A percentile compares a stretch with the other conserved stretches of the same genome.
These are phyloP conservation scores for Limnephilus rhombicus DNA, from an alignment of 2,888 invertebrate species.

Conservation along the genomic window DNA sequence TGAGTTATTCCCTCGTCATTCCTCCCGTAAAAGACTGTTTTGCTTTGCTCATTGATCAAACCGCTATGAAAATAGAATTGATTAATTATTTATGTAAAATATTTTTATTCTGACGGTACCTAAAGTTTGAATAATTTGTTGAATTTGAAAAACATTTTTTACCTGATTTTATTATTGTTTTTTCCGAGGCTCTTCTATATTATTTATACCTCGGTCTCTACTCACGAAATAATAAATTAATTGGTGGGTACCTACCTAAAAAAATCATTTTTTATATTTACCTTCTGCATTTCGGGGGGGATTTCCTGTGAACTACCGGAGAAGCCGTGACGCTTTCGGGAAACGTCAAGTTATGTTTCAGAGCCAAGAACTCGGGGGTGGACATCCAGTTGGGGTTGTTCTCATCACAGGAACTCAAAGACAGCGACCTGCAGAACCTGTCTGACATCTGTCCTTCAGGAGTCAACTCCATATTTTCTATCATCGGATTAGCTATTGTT, in stretches of 20 bases:
- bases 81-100: background rate
- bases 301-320: conserved; percentile 83
- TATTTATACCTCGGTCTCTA: background rate
- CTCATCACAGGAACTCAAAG: conserved; percentile 83
- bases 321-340: conserved; percentile 89
- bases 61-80: background rate
- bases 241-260: background rate
- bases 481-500: conserved; percentile 85
- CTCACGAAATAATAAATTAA: no score
- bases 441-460: conserved; percentile 79
- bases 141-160: background rate
- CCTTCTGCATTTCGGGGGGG: conserved; percentile 81
- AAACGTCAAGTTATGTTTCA: conserved; percentile 88
- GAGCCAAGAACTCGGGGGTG: conserved; percentile 87
- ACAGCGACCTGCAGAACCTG: conserved; percentile 80
- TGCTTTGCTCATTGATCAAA: no score
- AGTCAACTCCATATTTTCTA: conserved; percentile 84
- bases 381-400: conserved; percentile 89
- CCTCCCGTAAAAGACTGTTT: background rate
- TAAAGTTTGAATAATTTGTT: background rate
- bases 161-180: background rate
- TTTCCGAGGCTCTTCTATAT: background rate
- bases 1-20: no score
- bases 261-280: conserved; percentile 67
- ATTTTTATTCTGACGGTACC: background rate